A percentile compares a stretch with the other conserved stretches of the same genome.
phyloP scores from a whole-genome alignment of 2,113 vertebrate species.

The Rhabdomys dilectus region DNA sequence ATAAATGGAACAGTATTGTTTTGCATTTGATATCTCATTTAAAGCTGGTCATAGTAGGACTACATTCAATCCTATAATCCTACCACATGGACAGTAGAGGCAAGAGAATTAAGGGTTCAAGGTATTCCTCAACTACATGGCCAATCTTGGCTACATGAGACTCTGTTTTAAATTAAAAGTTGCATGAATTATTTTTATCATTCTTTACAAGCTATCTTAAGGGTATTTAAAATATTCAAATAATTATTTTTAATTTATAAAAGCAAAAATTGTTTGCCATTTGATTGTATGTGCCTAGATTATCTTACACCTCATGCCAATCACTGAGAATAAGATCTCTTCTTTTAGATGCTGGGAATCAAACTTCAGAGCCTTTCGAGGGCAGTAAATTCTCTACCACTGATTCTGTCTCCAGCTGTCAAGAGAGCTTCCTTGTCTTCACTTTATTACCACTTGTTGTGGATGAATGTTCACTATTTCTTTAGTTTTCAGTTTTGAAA shows the following conservation, averaged over 20 bases:
- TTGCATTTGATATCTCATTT: not conserved
- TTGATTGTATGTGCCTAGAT: not conserved
- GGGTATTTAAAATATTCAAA: slow-evolving; percentile 31
- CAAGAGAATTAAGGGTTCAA: not conserved
- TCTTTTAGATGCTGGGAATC: not conserved
- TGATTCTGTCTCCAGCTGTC: not conserved
- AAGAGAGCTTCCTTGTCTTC: not conserved
- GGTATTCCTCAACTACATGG: not conserved
- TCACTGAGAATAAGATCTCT: slow-evolving; percentile 7
- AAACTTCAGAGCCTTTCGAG: not conserved
- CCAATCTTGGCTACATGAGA: not conserved
- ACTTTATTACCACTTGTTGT: not conserved
- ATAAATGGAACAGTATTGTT: not conserved
- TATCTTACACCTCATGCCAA: not conserved
- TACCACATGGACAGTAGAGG: not conserved
- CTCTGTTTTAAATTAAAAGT: not conserved
- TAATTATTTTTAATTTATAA: not conserved
- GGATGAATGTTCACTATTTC: not conserved
- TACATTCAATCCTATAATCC: not conserved
- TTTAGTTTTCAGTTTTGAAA: slow-evolving; percentile 50
- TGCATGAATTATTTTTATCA: not conserved
- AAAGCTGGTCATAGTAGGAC: not conserved
- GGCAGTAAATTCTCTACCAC: not conserved
- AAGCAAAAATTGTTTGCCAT: not conserved
- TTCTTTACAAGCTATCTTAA: not conserved